These are phyloP conservation scores for Perdita meconis DNA, from an alignment of 2,888 invertebrate species.

Conservation along the genomic window DNA sequence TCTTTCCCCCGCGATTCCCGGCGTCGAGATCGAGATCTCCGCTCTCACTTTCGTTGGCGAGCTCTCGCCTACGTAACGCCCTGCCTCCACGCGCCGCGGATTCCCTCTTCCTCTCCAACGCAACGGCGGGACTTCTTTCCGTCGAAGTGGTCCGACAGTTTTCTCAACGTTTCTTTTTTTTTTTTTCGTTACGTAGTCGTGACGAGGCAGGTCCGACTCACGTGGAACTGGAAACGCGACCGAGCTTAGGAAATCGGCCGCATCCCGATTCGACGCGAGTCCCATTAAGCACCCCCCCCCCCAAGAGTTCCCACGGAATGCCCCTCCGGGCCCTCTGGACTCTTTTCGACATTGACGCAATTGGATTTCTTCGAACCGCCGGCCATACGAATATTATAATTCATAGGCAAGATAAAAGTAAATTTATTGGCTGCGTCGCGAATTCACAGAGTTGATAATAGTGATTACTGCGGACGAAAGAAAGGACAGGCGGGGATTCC, in stretches of 20 bases:
- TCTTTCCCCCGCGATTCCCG: conserved; percentile 5
- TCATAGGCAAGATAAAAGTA: conserved; percentile 41
- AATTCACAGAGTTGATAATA: conserved; percentile 38
- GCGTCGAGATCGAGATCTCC: conserved; percentile 45
- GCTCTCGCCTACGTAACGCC: conserved; percentile 42
- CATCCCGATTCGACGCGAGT: not conserved
- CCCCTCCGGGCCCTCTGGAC: not conserved
- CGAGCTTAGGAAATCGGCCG: not conserved
- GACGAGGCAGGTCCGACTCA: not conserved
- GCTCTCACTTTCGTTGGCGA: conserved; percentile 64
- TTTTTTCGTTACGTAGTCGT: conserved; percentile 19
- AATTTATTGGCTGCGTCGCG: conserved; percentile 27
- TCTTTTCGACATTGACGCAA: not conserved
- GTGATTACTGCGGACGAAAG: conserved; percentile 8
- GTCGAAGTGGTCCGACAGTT: conserved; percentile 13
- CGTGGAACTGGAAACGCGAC: not conserved
- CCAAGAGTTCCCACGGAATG: no score
- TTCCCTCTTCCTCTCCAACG: not conserved
- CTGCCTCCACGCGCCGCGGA: not conserved
- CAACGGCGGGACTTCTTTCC: conserved; percentile 6
- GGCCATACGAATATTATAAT: conserved; percentile 34
- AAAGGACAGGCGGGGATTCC: not conserved
- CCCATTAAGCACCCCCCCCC: no score
- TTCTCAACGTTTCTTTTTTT: conserved; percentile 4
- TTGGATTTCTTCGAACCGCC: not conserved